These are phyloP conservation scores for Argynnis bischoffii DNA, from an alignment of 2,888 invertebrate genomes.

Conservation along the genomic window DNA sequence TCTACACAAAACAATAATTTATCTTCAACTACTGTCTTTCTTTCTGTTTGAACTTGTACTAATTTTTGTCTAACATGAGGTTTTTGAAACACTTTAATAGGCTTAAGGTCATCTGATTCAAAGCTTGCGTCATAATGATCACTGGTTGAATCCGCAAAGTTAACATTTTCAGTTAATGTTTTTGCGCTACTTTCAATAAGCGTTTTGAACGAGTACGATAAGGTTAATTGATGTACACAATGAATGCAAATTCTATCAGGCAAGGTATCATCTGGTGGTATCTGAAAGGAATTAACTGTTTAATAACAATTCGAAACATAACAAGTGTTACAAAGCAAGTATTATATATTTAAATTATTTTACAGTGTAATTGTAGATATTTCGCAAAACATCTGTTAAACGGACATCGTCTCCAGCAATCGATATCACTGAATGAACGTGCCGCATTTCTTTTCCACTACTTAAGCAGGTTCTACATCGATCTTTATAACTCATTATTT, in stretches of 20 bases:
- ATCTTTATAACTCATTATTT: constrained; percentile 60
- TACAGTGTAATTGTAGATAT: constrained; percentile 72
- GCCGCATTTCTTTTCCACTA: constrained; percentile 64
- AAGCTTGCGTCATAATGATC: constrained; percentile 58
- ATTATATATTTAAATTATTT: constrained; percentile 8
- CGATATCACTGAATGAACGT: constrained; percentile 57
- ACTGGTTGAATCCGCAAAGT: constrained; percentile 48
- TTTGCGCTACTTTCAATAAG: constrained; percentile 67
- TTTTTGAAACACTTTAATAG: constrained; percentile 36
- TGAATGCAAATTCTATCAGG: constrained; percentile 70
- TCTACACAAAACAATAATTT: constrained; percentile 66
- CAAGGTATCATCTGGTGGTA: constrained; percentile 53
- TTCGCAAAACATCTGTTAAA: constrained; percentile 65
- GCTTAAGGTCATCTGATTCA: constrained; percentile 57
- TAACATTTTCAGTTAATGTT: constrained; percentile 52
- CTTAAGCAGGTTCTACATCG: constrained; percentile 70
- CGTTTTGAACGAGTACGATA: constrained; percentile 74
- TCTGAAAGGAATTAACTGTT: constrained; percentile 45
- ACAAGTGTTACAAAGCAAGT: no score
- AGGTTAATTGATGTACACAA: constrained; percentile 72
- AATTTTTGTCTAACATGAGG: constrained; percentile 42
- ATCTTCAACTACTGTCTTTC: constrained; percentile 40
- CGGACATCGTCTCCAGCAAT: constrained; percentile 64
- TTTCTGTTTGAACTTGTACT: constrained; percentile 42
- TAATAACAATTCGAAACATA: no score